A percentile compares a stretch with the other conserved stretches of the same genome.
Conservation (phyloP, 2,797 vertebrate genomes). For the Xyrichtys novacula region DNA sequence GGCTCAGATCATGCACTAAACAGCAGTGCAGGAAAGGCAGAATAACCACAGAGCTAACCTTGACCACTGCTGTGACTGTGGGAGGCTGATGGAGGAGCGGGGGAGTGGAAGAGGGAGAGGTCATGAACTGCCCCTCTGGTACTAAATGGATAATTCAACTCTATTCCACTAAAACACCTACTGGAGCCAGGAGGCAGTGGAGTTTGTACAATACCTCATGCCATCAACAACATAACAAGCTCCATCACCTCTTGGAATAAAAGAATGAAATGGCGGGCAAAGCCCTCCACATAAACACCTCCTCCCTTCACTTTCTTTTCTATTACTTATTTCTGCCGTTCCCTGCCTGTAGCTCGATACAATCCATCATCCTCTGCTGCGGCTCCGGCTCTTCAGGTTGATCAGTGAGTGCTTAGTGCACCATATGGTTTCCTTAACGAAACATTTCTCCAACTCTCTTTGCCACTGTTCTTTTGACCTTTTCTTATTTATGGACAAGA, state of each 20-base stretch:
- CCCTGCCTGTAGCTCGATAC: conserved; percentile 46
- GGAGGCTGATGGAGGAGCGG: conserved; percentile 65
- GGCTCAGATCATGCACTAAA: conserved; percentile 25
- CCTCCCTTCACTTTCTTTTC: conserved; percentile 55
- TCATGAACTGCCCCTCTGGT: conserved; percentile 72
- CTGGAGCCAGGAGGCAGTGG: conserved; percentile 53
- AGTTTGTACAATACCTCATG: conserved; percentile 67
- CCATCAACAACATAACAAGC: conserved; percentile 75
- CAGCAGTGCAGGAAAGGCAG: conserved; percentile 63
- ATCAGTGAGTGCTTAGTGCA: conserved; percentile 33
- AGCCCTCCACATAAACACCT: conserved; percentile 50
- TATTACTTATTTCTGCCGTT: conserved; percentile 63
- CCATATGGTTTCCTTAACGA: conserved; percentile 53
- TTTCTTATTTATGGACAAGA: conserved; percentile 61
- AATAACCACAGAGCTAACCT: conserved; percentile 68
- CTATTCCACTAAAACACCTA: conserved; percentile 71
- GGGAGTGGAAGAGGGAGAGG: conserved; percentile 70
- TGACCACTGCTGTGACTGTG: conserved; percentile 67
- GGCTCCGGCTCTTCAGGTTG: conserved; percentile 42
- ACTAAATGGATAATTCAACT: conserved; percentile 83
- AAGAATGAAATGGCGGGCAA: conserved; percentile 54
- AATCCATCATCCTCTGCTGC: conserved; percentile 68
- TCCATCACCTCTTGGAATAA: conserved; percentile 67
- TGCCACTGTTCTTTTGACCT: conserved; percentile 51
- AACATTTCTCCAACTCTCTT: conserved; percentile 42